Evolutionary conservation across 2,113 vertebrate species (phyloP).

Genomic region (Pteropus alecto): DNA sequence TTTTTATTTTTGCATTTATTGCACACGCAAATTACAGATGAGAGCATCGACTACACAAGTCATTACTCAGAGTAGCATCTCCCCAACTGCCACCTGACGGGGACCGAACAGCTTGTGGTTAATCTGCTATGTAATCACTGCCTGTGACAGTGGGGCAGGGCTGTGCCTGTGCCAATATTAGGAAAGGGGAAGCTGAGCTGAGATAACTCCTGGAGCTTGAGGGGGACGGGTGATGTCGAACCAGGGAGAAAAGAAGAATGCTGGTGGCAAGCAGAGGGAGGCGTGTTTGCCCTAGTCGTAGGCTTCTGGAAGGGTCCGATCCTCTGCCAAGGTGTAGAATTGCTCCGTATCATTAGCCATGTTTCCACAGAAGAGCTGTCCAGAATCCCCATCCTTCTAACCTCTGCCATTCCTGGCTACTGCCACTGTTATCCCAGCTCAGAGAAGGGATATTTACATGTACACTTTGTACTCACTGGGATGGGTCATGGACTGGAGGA

Average conservation of each 20-base stretch:
- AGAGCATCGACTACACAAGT: constrained; percentile 86
- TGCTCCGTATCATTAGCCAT: not conserved
- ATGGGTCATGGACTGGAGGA: not conserved
- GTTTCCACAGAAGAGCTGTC: not conserved
- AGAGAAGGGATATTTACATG: not conserved
- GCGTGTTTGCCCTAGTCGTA: not conserved
- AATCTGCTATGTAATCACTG: constrained; percentile 90
- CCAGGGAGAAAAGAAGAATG: not conserved
- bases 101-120: constrained; percentile 89
- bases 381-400: not conserved
- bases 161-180: constrained; percentile 87
- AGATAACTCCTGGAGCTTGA: constrained; percentile 81
- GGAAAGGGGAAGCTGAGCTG: constrained; percentile 86
- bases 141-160: constrained; percentile 84
- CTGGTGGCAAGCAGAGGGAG: not conserved
- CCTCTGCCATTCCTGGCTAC: not conserved
- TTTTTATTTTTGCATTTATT: constrained; percentile 86
- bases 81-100: constrained; percentile 85
- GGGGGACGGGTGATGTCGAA: constrained; percentile 59
- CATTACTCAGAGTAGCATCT: constrained; percentile 88
- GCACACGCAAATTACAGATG: constrained; percentile 86
- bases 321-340: not conserved
- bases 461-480: rapidly evolving
- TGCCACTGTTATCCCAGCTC: not conserved
- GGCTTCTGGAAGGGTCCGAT: not conserved